Conservation (phyloP, 2,797 vertebrate genomes). For the Micromesistius poutassou region DNA sequence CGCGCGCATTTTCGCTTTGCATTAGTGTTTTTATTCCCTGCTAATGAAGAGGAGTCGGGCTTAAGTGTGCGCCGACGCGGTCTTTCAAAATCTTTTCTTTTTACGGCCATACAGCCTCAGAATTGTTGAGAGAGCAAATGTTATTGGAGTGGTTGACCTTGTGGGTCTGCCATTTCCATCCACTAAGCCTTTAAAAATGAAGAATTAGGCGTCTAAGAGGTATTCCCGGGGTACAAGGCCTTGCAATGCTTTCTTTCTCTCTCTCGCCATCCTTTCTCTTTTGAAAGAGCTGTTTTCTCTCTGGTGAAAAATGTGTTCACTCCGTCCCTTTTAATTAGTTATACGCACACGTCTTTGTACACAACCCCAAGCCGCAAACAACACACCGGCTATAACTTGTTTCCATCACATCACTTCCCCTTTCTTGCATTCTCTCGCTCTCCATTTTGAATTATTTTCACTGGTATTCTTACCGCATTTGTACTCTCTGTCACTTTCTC, state of each 20-base stretch:
- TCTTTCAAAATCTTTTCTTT: conserved; percentile 25
- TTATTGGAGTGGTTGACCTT: conserved; percentile 51
- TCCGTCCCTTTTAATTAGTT: conserved; percentile 63
- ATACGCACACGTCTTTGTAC: conserved; percentile 33
- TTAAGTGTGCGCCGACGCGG: conserved; percentile 22
- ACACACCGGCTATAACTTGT: no score
- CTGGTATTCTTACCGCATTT: not conserved
- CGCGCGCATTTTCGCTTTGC: conserved; percentile 31
- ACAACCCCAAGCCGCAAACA: no score
- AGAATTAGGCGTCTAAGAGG: conserved; percentile 44
- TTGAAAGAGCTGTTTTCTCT: conserved; percentile 51
- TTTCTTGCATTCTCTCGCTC: no score
- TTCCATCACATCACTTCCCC: no score
- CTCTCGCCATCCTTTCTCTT: conserved; percentile 11
- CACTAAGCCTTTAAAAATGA: conserved; percentile 53
- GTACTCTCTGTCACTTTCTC: not conserved
- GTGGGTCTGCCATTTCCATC: conserved; percentile 45
- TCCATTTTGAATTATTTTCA: no score
- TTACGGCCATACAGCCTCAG: conserved; percentile 2
- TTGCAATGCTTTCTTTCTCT: conserved; percentile 8
- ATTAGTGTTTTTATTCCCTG: conserved; percentile 31
- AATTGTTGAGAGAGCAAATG: conserved; percentile 41
- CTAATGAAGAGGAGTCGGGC: conserved; percentile 34
- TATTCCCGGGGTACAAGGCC: conserved; percentile 18
- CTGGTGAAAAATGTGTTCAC: conserved; percentile 67